Evolutionary conservation across 2,888 invertebrate genomes (phyloP).

Genomic region (Anarsia innoxiella): DNA sequence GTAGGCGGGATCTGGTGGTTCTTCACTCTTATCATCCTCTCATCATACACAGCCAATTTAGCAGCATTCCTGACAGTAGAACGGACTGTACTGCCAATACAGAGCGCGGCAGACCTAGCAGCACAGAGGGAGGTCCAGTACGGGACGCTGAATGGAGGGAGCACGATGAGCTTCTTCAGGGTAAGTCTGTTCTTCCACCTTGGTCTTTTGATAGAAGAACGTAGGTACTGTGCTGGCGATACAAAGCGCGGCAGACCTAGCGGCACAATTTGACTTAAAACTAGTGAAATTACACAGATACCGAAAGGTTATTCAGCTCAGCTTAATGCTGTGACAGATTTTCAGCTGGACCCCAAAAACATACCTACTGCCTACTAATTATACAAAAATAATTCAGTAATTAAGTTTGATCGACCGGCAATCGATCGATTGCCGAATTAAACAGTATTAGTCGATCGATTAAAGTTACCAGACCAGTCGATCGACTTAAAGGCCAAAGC

Average conservation of each 20-base stretch:
- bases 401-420: no score
- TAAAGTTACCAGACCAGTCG: no score
- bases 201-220: not conserved
- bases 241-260: slow-evolving; percentile 95
- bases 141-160: slow-evolving; percentile 94
- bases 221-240: slow-evolving; percentile 85
- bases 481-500: no score
- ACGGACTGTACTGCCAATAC: slow-evolving; percentile 95
- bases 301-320: no score
- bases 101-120: slow-evolving; percentile 95
- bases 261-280: no score
- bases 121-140: slow-evolving; percentile 95
- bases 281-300: no score
- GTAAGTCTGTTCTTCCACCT: slow-evolving; percentile 56
- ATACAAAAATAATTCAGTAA: no score
- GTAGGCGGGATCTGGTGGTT: slow-evolving; percentile 99
- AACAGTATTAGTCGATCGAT: no score
- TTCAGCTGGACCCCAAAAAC: no score
- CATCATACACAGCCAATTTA: slow-evolving; percentile 98
- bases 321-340: no score
- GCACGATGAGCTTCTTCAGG: slow-evolving; percentile 98
- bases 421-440: no score
- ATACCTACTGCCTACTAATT: no score
- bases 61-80: slow-evolving; percentile 99
- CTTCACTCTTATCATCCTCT: slow-evolving; percentile 98